A percentile compares a stretch with the other conserved stretches of the same genome.
Evolutionary conservation across 2,888 invertebrate genomes (phyloP).

Genomic region (Carabus problematicus): DNA sequence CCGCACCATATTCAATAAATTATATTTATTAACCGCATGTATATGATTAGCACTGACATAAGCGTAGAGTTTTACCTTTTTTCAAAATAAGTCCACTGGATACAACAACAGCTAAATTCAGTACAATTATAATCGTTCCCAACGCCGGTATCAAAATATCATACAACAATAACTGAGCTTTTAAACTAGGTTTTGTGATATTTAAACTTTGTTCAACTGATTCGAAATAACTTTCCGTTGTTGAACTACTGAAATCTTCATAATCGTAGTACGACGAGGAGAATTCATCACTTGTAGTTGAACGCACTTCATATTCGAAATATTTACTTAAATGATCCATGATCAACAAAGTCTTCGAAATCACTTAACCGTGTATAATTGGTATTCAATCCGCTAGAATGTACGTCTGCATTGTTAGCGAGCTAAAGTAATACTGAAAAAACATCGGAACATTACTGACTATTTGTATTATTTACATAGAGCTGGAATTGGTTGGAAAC

Average conservation of each 20-base stretch:
- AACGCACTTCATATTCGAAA: constrained; percentile 4
- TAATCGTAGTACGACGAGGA: background rate
- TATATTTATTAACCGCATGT: background rate
- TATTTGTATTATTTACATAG: background rate
- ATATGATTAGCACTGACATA: background rate
- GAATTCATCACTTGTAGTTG: background rate
- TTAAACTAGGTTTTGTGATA: constrained; percentile 43
- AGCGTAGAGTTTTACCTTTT: no score
- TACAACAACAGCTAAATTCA: constrained; percentile 69
- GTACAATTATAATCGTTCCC: constrained; percentile 64
- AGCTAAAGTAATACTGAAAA: no score
- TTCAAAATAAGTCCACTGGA: constrained; percentile 71
- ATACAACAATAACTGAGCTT: constrained; percentile 61
- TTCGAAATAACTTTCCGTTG: background rate
- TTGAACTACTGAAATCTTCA: background rate
- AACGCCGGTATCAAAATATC: constrained; percentile 65
- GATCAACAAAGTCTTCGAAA: no score
- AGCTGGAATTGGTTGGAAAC: constrained; percentile 1
- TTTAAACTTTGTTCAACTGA: background rate
- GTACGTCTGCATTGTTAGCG: no score
- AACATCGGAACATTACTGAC: no score
- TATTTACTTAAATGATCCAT: background rate
- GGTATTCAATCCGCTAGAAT: no score
- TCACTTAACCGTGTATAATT: no score
- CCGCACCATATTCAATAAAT: no score